A percentile compares a stretch with the other conserved stretches of the same genome.
Conservation (phyloP, 2,888 invertebrate genomes). For the Parochlus steinenii region DNA sequence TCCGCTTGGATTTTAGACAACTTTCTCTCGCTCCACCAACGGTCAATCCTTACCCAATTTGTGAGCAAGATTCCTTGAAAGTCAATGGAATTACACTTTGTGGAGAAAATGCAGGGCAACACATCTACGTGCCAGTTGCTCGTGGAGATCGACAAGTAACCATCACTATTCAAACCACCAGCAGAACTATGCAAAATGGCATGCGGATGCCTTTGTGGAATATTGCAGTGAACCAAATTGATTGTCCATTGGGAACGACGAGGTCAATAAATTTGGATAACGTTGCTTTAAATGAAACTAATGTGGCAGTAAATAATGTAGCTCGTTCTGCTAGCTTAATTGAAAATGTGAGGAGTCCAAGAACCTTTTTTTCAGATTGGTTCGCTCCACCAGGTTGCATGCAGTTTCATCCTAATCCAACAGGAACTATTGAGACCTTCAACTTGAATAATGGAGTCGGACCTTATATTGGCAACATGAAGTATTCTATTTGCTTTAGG, state of each 20-base stretch:
- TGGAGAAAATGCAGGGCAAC: conserved; percentile 45
- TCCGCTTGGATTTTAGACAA: conserved; percentile 6
- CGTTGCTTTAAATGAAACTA: not conserved
- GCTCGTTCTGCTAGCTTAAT: conserved; percentile 16
- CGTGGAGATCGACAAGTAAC: conserved; percentile 26
- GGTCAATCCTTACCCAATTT: conserved; percentile 3
- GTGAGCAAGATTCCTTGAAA: conserved; percentile 20
- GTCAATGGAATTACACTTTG: conserved; percentile 30
- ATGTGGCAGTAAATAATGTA: not conserved
- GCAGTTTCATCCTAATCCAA: conserved; percentile 43
- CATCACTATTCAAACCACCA: conserved; percentile 30
- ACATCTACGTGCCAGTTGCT: conserved; percentile 28
- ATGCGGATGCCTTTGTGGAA: conserved; percentile 38
- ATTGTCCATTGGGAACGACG: conserved; percentile 29
- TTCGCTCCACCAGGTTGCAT: conserved; percentile 46
- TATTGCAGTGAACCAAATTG: conserved; percentile 42
- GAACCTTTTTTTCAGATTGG: conserved; percentile 15
- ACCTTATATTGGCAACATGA: conserved; percentile 38
- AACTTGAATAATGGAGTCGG: conserved; percentile 39
- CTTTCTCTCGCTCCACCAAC: conserved; percentile 1
- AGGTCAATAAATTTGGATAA: not conserved
- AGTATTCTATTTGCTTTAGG: conserved; percentile 48
- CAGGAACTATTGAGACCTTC: conserved; percentile 38
- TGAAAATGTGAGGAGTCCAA: not conserved
- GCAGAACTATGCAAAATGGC: conserved; percentile 32